Evolutionary conservation across 2,888 invertebrate species (phyloP), one percentile per base, ranked within the genome.

Genomic region (Rhamphomyia laevipes): DNA sequence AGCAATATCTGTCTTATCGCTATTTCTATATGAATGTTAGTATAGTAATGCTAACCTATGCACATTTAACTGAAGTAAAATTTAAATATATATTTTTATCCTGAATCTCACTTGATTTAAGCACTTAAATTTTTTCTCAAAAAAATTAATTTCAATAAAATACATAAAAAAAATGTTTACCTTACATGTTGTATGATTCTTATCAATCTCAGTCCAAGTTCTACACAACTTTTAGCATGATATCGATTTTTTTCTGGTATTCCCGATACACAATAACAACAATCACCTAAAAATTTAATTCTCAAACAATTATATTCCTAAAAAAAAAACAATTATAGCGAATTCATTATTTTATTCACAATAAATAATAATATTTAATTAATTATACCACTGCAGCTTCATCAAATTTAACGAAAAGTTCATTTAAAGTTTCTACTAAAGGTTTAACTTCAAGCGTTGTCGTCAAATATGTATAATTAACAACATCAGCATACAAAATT

Each of bases 271-370:
- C 92, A 91, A 66, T 93, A 93, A 65, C 94, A 94, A 63, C 93
- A 94, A 61, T 94, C 94, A 0, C 94, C 94, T 52, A 94, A 75
- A 61, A 94, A 90, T 65, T 94, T 94, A 47, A 94, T 93, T 47
- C 94, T 74, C 47, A 91, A 73, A 0, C 88, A 87, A 56, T 84
- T 81, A 55, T 83, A 76, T 58, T 82, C 78, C 79, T 82, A 63
- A 27, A 46, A 48, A n/a, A 27, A 58, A 21, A 21, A 21, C 5
- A 4, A 21, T 21, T 4, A 21, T n/a, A n/a, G n/a, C n/a, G n/a
- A 21, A 21, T 4, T 21, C 5, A 4, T 21, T 21, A 21, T 4
- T 21, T 4, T 4, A 4, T 21, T 21, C 3, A 21, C 5, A 21
- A 21, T 21, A 4, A 5, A 21, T 21, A 21, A 21, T 5, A 5